These are phyloP conservation scores for Acrobasis suavella DNA, from an alignment of 2,888 invertebrate species.

Conservation along the genomic window DNA sequence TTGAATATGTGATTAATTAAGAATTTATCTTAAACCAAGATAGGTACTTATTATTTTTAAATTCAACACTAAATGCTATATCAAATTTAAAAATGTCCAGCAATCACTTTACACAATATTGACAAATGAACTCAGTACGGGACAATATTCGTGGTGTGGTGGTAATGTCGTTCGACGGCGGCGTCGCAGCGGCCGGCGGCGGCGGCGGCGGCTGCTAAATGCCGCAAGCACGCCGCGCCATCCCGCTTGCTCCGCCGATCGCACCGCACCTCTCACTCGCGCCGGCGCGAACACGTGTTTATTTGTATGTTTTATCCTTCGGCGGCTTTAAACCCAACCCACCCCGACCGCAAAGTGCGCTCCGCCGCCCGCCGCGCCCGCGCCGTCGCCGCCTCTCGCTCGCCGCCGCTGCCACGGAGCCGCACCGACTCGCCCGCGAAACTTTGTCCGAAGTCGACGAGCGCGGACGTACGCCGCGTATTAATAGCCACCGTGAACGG, in stretches of 20 bases:
- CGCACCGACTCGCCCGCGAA: conserved; percentile 76
- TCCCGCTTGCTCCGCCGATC: conserved; percentile 70
- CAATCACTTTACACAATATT: conserved; percentile 10
- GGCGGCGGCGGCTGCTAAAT: conserved; percentile 71
- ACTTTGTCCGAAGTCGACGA: conserved; percentile 81
- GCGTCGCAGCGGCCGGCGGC: conserved; percentile 42
- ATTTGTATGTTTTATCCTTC: conserved; percentile 85
- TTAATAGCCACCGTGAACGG: conserved; percentile 76
- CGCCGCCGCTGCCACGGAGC: conserved; percentile 70
- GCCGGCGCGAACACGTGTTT: conserved; percentile 85
- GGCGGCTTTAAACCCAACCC: conserved; percentile 86
- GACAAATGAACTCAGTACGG: conserved; percentile 2
- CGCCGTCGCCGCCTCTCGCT: conserved; percentile 75
- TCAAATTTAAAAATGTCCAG: not conserved
- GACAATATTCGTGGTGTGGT: conserved; percentile 3
- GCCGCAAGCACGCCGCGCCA: conserved; percentile 71
- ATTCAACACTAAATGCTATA: too few species aligned
- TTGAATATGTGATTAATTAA: too few species aligned
- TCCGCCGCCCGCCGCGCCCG: conserved; percentile 82
- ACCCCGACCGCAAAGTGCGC: conserved; percentile 86
- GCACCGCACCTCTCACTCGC: conserved; percentile 78
- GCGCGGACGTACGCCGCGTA: conserved; percentile 79
- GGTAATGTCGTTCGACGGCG: conserved; percentile 29
- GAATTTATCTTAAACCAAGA: too few species aligned
- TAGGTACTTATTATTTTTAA: too few species aligned